A percentile compares a stretch with the other conserved stretches of the same genome.
phyloP scores from a whole-genome alignment of 2,113 vertebrate species.

The Erinaceus europaeus region DNA sequence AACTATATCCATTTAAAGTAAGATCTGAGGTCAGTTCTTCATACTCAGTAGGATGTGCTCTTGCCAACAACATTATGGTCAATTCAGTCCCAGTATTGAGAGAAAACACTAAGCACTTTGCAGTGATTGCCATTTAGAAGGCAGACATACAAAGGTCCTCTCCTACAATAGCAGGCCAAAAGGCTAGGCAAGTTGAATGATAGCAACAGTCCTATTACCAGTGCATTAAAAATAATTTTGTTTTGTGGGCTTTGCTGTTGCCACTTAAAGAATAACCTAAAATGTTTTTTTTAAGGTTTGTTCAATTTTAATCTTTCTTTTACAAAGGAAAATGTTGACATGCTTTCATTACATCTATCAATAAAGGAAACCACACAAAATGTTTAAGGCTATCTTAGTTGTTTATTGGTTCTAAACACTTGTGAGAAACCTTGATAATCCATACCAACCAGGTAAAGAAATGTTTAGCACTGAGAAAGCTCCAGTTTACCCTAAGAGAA shows the following conservation, averaged over 20 bases:
- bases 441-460: neutral
- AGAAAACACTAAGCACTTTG: neutral
- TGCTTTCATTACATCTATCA: too few species aligned
- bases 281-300: neutral
- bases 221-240: slow-evolving; percentile 23
- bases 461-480: neutral
- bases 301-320: too few species aligned
- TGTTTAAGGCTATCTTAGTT: neutral
- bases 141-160: neutral
- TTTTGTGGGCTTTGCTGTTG: neutral
- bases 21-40: neutral
- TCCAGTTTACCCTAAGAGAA: neutral
- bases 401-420: neutral
- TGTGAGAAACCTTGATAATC: slow-evolving; percentile 7
- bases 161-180: neutral
- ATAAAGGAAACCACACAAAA: too few species aligned
- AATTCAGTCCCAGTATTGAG: neutral
- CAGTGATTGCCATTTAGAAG: neutral
- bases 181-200: neutral
- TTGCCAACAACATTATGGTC: neutral
- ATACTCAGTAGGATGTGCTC: slow-evolving; percentile 7
- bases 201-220: neutral
- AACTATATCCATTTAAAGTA: slow-evolving; percentile 39
- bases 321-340: too few species aligned
- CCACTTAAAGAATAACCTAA: slow-evolving; percentile 19